Base-by-base conservation (phyloP, 2,888 invertebrate species). In the Morpho deidamia region DNA sequence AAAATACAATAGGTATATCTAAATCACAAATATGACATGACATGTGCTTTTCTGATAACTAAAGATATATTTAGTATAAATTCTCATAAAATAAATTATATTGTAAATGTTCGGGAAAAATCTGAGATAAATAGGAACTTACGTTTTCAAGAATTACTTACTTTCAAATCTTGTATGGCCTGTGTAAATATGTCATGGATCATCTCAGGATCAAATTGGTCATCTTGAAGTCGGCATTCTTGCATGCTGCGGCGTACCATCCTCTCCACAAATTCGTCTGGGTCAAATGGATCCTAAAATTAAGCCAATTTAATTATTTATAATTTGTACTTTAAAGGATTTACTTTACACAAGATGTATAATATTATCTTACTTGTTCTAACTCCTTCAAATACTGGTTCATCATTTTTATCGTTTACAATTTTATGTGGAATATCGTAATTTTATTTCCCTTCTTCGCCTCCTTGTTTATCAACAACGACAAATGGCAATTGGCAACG, bases 261-360 rank as follows among this genome's bases (percentile, higher is more conserved):
- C 52, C 98, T 92, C 79, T 99, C 99, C 1, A 99, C 98, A 90
- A 99, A 99, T 77, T 99, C 99, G 72, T 97, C 97, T 9, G 98
- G 95, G 88, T 98, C 97, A 78, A 99, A 99, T 0, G 98, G 97
- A 74, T 98, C 98, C 97, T 99, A 69, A 53, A 83, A 80, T 39
- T 37, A 37, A 23, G 5, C 23, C 23, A 23, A 23, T 23, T 23
- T 23, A 23, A 23, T 23, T 23, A 23, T 23, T 23, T 5, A 23
- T 23, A 1, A 23, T 23, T 23, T 23, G 5, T 23, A 23, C 23
- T 23, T 23, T 23, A 5, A 23, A 5, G 23, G 23, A 23, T 5
- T 23, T 0, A 23, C 23, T 35, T 12, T 33, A 33, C 2, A 10
- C 14, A 50, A 35, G 42, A n/a, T n/a, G n/a, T n/a, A n/a, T 33